Evolutionary conservation across 2,888 invertebrate genomes (phyloP).

Genomic region (Physocephala rufipes): DNA sequence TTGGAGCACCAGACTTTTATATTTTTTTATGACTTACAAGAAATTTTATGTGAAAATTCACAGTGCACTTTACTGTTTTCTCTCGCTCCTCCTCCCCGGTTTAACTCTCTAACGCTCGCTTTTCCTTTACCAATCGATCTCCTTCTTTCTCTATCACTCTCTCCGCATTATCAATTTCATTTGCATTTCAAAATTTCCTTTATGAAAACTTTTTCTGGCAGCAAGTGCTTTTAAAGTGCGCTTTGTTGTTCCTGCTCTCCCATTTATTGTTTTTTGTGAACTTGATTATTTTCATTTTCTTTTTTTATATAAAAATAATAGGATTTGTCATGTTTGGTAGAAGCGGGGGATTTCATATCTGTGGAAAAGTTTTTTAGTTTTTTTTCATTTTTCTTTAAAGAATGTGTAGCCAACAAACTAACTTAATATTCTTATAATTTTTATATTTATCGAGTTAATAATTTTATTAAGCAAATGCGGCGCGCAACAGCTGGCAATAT

Average conservation of each 20-base stretch:
- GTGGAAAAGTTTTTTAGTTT: background rate
- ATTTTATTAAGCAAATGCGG: conserved; percentile 24
- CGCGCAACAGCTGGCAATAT: conserved; percentile 7
- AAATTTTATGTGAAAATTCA: background rate
- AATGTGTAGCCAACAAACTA: background rate
- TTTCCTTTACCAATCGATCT: no score
- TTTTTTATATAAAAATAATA: conserved; percentile 36
- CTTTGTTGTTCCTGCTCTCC: no score
- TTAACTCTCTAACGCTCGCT: no score
- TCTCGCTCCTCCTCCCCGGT: no score
- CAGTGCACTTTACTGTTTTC: background rate
- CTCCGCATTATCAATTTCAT: background rate
- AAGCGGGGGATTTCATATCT: background rate
- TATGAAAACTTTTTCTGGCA: background rate
- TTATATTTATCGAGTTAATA: conserved; percentile 4
- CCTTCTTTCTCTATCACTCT: background rate
- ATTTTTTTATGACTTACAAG: background rate
- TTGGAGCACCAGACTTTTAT: no score
- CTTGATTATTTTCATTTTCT: conserved; percentile 33
- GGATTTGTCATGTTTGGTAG: no score
- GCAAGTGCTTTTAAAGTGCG: background rate
- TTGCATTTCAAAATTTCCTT: background rate
- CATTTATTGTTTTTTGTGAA: conserved; percentile 23
- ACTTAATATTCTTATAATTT: background rate
- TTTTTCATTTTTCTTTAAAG: background rate